Evolutionary conservation across 2,797 vertebrate species (phyloP).

Genomic region (Leptodactylus fallax): DNA sequence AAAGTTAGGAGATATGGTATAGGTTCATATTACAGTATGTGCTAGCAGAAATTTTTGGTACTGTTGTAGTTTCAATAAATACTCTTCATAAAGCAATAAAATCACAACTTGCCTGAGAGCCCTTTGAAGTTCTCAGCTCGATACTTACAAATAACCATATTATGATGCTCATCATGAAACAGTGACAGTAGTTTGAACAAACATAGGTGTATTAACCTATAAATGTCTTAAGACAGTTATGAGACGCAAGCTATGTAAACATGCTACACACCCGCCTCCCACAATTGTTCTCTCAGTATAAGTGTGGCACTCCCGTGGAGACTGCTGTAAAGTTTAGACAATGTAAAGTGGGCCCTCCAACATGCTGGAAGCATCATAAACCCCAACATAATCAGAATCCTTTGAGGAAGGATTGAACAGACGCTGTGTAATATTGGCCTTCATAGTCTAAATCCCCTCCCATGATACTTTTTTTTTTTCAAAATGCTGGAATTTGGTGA

Average conservation of each 20-base stretch:
- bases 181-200: slow-evolving; percentile 41
- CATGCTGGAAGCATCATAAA: slow-evolving; percentile 57
- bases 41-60: slow-evolving; percentile 8
- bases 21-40: neutral
- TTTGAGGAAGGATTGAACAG: slow-evolving; percentile 52
- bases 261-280: slow-evolving; percentile 60
- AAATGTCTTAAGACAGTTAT: slow-evolving; percentile 51
- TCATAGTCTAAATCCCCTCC: slow-evolving; percentile 10
- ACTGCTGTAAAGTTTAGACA: slow-evolving; percentile 51
- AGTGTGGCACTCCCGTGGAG: slow-evolving; percentile 54
- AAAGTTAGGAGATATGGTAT: no score
- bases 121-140: slow-evolving; percentile 53
- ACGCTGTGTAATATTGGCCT: slow-evolving; percentile 29
- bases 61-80: neutral
- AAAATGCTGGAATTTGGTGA: neutral
- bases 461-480: neutral
- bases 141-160: slow-evolving; percentile 53
- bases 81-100: slow-evolving; percentile 25
- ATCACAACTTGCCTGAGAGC: slow-evolving; percentile 28
- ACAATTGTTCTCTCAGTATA: slow-evolving; percentile 57
- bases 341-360: slow-evolving; percentile 45
- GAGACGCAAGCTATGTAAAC: slow-evolving; percentile 62
- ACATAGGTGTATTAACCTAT: slow-evolving; percentile 59
- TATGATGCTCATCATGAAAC: slow-evolving; percentile 48
- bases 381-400: slow-evolving; percentile 38